These are phyloP conservation scores for Cryptocephalus primarius DNA, from an alignment of 2,888 invertebrate genomes.

Conservation along the genomic window DNA sequence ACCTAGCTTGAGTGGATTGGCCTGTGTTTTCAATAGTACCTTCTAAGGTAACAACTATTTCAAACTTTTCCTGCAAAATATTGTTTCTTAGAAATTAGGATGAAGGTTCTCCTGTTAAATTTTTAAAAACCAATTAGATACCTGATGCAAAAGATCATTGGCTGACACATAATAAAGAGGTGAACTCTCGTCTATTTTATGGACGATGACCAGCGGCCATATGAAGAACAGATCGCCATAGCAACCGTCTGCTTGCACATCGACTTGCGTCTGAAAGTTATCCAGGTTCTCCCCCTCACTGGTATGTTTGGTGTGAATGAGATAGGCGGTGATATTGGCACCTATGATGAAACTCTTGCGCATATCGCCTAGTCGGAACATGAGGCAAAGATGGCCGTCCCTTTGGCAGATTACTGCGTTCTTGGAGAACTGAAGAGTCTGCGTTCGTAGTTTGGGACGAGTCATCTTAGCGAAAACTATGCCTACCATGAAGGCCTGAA, in stretches of 20 bases:
- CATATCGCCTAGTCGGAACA: slow-evolving; percentile 88
- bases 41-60: slow-evolving; percentile 16
- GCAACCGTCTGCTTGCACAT: slow-evolving; percentile 50
- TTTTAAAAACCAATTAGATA: no score
- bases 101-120: no score
- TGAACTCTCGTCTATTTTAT: slow-evolving; percentile 69
- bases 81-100: no score
- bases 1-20: slow-evolving; percentile 14
- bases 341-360: slow-evolving; percentile 84
- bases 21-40: slow-evolving; percentile 16
- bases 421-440: slow-evolving; percentile 83
- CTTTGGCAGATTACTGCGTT: slow-evolving; percentile 74
- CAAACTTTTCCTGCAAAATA: slow-evolving; percentile 49
- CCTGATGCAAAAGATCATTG: slow-evolving; percentile 49
- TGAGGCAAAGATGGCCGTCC: slow-evolving; percentile 68
- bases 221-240: slow-evolving; percentile 78
- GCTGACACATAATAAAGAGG: slow-evolving; percentile 81
- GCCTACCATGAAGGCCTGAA: slow-evolving; percentile 56
- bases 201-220: slow-evolving; percentile 87
- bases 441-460: slow-evolving; percentile 79
- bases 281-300: slow-evolving; percentile 66
- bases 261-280: slow-evolving; percentile 67
- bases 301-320: slow-evolving; percentile 65
- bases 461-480: slow-evolving; percentile 89
- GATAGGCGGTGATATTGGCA: slow-evolving; percentile 67